These are phyloP conservation scores for Montipora sp. DNA, from an alignment of 64 coral and sea anemone species.

Conservation along the genomic window DNA sequence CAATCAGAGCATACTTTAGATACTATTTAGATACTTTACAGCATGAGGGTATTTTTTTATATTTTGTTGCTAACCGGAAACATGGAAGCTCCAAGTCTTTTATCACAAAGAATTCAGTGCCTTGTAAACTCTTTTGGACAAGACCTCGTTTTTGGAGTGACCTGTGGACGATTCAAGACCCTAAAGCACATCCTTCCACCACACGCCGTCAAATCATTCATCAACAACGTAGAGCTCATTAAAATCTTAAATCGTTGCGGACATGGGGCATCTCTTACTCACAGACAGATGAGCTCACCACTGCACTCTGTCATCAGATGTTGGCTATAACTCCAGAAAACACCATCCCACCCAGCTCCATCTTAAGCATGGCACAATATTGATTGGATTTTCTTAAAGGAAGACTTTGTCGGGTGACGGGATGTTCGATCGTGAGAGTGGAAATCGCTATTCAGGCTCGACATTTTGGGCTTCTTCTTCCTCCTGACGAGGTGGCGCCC, in stretches of 20 bases:
- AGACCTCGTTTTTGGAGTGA: conserved; percentile 32
- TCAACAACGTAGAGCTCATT: conserved; percentile 25
- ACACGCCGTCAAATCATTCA: conserved; percentile 19
- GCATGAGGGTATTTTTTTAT: conserved; percentile 1
- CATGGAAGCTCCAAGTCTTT: background rate
- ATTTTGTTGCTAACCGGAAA: conserved; percentile 32
- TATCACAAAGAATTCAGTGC: conserved; percentile 15
- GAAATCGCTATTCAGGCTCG: conserved; percentile 8
- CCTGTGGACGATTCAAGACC: conserved; percentile 8
- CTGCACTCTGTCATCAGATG: conserved; percentile 23
- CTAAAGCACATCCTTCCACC: background rate
- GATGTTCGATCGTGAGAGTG: conserved; percentile 23
- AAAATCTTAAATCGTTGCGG: conserved; percentile 40
- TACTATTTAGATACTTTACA: background rate
- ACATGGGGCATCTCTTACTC: conserved; percentile 36
- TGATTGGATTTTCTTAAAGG: background rate
- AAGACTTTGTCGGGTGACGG: conserved; percentile 37
- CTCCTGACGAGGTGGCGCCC: background rate
- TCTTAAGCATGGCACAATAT: conserved; percentile 31
- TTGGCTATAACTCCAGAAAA: conserved; percentile 1
- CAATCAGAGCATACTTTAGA: conserved; percentile 29
- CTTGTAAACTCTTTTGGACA: conserved; percentile 51
- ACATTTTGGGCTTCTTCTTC: conserved; percentile 33
- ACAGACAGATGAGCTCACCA: conserved; percentile 32
- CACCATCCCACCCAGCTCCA: conserved; percentile 19